Base-by-base conservation (phyloP, 2,113 vertebrate genomes). In the Malaclemys terrapin region DNA sequence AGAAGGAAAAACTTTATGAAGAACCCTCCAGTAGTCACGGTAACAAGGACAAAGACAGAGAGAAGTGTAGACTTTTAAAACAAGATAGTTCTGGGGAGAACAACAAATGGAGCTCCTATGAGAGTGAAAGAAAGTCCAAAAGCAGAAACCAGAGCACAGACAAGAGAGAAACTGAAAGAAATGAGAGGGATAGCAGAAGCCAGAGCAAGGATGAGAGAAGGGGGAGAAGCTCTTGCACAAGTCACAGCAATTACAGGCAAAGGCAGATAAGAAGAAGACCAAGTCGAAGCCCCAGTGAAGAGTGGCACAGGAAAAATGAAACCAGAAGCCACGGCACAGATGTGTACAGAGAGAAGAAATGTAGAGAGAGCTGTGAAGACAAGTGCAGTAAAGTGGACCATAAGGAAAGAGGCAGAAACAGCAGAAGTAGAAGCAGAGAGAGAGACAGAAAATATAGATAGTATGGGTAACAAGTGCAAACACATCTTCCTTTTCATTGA, bases 1-100 rank as follows among this genome's bases (percentile, higher is more conserved):
- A 92, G 94, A 99, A 98, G 98, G 98, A 98, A 94, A 98, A 98
- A 97, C 93, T 96, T 96, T 65, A 89, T 92, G 97, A 98, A 96
- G 97, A 98, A 87, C 93, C 87, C 94, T 94, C 97, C 84, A 95
- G 97, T 94, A 98, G 97, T 96, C 97, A 97, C 80, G 79, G 93
- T 94, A 97, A 97, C 96, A 98, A 98, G 97, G 97, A 97, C 93
- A 98, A 96, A 97, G 93, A 89, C 0, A 94, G 95, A 83, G 97
- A 98, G 96, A 98, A 97, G 93, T 59, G 35, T 89, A 91, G 50
- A 89, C 95, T 90, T 97, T 95, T 96, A 93, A 98, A 98, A 96
- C 92, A 29, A 94, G 97, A 96, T 20, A 84, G 88, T 96, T 97
- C 96, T 91, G 88, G 82, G 0, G 97, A 98, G 94, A 97, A 94